These are phyloP conservation scores for Ptyas mucosa DNA, from an alignment of 2,113 vertebrate genomes.

Conservation along the genomic window DNA sequence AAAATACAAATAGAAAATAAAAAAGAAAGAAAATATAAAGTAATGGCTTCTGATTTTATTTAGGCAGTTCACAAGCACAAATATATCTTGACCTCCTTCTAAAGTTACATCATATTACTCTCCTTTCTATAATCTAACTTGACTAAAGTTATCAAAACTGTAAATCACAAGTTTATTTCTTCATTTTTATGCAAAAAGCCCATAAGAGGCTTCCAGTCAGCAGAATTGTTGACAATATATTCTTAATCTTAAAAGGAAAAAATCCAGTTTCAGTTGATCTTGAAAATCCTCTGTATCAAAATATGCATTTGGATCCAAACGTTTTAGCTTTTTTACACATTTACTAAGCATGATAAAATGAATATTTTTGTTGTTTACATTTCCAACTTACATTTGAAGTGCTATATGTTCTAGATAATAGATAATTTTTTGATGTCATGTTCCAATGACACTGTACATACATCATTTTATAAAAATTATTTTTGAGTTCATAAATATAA, in stretches of 20 bases:
- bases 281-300: neutral
- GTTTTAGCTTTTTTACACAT: neutral
- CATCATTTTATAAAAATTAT: neutral
- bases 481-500: neutral
- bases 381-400: neutral
- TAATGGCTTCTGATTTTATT: neutral
- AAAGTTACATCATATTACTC: neutral
- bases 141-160: neutral
- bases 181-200: neutral
- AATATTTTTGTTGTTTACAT: neutral
- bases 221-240: neutral
- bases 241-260: neutral
- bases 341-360: neutral
- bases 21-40: neutral
- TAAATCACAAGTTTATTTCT: neutral
- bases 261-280: neutral
- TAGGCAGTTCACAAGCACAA: neutral
- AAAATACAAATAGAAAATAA: neutral
- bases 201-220: neutral
- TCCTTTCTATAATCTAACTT: neutral
- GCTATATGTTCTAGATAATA: neutral
- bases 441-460: neutral
- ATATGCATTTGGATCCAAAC: neutral
- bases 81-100: neutral
- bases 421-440: neutral